Conservation (phyloP, 1,140 invertebrate genomes). For the Halictus rubicundus region DNA sequence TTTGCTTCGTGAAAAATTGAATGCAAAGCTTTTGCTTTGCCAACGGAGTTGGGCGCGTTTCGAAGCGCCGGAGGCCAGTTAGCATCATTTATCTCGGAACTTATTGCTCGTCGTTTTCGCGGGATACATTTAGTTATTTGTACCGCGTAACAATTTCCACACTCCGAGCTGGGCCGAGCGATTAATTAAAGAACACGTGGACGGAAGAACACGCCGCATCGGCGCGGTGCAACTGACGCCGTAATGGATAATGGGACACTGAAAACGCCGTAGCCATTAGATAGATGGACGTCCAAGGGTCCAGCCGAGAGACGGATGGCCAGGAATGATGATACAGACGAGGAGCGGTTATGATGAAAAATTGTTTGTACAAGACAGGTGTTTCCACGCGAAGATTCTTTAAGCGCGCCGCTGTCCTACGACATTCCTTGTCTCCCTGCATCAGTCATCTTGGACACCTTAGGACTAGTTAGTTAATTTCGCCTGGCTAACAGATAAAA, state of each 20-base stretch:
- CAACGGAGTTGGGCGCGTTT: too few relatives aligned
- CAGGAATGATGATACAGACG: slow-evolving; percentile 40
- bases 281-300: slow-evolving; percentile 27
- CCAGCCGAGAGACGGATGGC: slow-evolving; percentile 10
- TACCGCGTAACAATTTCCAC: background rate
- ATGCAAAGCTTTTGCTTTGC: too few relatives aligned
- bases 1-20: too few relatives aligned
- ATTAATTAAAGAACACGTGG: background rate
- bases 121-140: background rate
- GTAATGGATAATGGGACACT: slow-evolving; percentile 24
- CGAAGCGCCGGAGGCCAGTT: background rate
- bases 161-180: too few relatives aligned
- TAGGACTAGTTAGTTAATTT: slow-evolving; percentile 23
- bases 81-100: background rate
- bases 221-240: background rate
- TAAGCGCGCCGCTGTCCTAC: slow-evolving; percentile 36
- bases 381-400: slow-evolving; percentile 53
- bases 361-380: slow-evolving; percentile 68
- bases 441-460: slow-evolving; percentile 62
- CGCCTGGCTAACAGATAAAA: slow-evolving; percentile 11
- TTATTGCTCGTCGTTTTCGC: background rate
- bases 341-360: slow-evolving; percentile 62
- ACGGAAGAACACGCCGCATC: background rate
- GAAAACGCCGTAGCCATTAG: background rate
- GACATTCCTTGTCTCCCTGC: slow-evolving; percentile 42